Conservation (phyloP, 2,888 invertebrate genomes). For the Sesia apiformis region DNA sequence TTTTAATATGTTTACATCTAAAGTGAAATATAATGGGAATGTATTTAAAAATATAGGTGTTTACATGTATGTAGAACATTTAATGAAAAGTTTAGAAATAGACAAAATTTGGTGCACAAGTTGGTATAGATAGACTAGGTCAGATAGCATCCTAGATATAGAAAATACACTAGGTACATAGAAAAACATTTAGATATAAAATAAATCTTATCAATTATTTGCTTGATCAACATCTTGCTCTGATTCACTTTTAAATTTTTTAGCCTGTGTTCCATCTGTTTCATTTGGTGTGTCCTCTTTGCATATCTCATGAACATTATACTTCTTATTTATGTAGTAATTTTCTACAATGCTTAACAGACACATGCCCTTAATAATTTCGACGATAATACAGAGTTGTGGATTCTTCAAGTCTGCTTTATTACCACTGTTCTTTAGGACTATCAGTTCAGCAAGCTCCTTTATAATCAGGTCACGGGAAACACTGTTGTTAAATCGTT, state of each 20-base stretch:
- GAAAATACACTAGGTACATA: slow-evolving; percentile 29
- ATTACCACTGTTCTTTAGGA: slow-evolving; percentile 79
- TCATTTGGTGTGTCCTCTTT: slow-evolving; percentile 55
- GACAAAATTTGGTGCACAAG: slow-evolving; percentile 50
- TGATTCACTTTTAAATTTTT: slow-evolving; percentile 50
- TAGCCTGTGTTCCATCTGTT: slow-evolving; percentile 51
- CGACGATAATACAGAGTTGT: slow-evolving; percentile 85
- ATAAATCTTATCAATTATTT: slow-evolving; percentile 10
- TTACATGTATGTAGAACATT: neutral
- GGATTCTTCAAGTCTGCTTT: slow-evolving; percentile 87
- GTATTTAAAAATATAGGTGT: neutral
- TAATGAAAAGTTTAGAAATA: neutral
- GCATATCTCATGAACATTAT: slow-evolving; percentile 83
- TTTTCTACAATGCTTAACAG: slow-evolving; percentile 86
- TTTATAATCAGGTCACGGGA: slow-evolving; percentile 82
- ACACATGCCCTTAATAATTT: slow-evolving; percentile 87
- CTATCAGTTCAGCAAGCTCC: slow-evolving; percentile 81
- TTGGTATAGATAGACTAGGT: slow-evolving; percentile 53
- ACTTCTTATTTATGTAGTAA: slow-evolving; percentile 86
- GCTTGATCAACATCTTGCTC: slow-evolving; percentile 9
- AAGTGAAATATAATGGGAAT: too few relatives aligned
- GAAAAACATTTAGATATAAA: slow-evolving; percentile 24
- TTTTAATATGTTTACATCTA: too few relatives aligned
- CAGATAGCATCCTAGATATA: slow-evolving; percentile 41
- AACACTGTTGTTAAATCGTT: slow-evolving; percentile 83